These are phyloP conservation scores for Prosapia bicincta DNA, from an alignment of 2,888 invertebrate species.

Conservation along the genomic window DNA sequence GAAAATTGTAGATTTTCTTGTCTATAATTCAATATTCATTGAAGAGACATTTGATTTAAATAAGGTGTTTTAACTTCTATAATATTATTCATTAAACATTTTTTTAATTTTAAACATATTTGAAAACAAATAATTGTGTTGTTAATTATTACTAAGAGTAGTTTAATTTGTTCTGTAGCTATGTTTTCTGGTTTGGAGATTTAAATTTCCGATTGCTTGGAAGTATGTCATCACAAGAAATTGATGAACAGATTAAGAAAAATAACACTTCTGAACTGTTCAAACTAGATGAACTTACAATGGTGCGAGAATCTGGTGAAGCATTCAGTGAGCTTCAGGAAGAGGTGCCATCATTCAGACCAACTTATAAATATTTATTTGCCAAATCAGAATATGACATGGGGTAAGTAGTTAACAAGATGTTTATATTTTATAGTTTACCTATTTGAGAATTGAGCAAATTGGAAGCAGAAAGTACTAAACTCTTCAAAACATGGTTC, in stretches of 20 bases:
- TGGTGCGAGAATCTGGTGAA: conserved; percentile 66
- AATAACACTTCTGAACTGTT: neutral
- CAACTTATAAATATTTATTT: conserved; percentile 82
- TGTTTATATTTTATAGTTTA: neutral
- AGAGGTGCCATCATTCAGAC: conserved; percentile 70
- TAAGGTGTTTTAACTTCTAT: no score
- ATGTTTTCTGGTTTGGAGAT: conserved; percentile 91
- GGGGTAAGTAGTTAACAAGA: conserved; percentile 64
- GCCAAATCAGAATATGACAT: conserved; percentile 73
- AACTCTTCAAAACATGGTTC: no score
- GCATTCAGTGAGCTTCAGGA: conserved; percentile 84
- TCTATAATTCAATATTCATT: no score
- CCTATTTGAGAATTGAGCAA: no score
- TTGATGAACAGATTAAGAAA: conserved; percentile 14
- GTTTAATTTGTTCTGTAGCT: conserved; percentile 52
- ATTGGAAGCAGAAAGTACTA: no score
- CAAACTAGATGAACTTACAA: conserved; percentile 65
- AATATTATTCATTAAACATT: no score
- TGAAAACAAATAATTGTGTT: no score
- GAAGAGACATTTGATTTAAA: no score
- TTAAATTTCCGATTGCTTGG: conserved; percentile 72
- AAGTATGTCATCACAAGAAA: conserved; percentile 33
- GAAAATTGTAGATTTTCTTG: no score
- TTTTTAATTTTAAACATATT: no score
- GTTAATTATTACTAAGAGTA: no score